Conservation (phyloP, 2,797 vertebrate species). For the Xyrichtys novacula region DNA sequence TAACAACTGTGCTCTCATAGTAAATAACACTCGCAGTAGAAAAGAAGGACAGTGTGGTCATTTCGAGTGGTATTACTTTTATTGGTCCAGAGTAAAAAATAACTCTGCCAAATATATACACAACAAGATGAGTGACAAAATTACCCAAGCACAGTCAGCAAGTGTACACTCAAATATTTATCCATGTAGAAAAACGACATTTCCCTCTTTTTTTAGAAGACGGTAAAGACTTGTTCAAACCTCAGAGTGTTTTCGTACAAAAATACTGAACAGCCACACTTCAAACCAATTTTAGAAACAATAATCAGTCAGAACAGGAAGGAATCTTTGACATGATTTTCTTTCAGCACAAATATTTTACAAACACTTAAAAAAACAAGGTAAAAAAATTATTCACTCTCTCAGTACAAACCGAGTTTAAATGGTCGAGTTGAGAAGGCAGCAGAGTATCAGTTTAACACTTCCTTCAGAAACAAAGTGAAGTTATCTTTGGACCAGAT, state of each 20-base stretch:
- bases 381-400: too few species aligned
- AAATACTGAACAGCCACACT: not conserved
- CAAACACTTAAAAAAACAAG: not conserved
- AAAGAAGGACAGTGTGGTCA: too few species aligned
- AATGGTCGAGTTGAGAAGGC: too few species aligned
- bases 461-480: too few species aligned
- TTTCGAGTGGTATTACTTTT: not conserved
- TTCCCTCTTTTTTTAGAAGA: not conserved
- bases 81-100: not conserved
- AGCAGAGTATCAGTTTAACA: too few species aligned
- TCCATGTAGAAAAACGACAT: not conserved
- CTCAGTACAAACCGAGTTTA: too few species aligned
- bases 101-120: not conserved
- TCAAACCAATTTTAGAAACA: not conserved
- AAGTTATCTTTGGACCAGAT: too few species aligned
- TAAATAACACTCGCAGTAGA: too few species aligned
- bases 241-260: conserved; percentile 2
- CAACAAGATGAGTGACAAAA: not conserved
- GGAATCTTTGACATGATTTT: not conserved
- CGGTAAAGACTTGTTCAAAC: not conserved
- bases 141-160: not conserved
- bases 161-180: not conserved
- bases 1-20: too few species aligned
- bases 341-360: too few species aligned
- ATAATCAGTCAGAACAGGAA: not conserved